Evolutionary conservation across 2,113 vertebrate species (phyloP).

Genomic region (Mus musculus): DNA sequence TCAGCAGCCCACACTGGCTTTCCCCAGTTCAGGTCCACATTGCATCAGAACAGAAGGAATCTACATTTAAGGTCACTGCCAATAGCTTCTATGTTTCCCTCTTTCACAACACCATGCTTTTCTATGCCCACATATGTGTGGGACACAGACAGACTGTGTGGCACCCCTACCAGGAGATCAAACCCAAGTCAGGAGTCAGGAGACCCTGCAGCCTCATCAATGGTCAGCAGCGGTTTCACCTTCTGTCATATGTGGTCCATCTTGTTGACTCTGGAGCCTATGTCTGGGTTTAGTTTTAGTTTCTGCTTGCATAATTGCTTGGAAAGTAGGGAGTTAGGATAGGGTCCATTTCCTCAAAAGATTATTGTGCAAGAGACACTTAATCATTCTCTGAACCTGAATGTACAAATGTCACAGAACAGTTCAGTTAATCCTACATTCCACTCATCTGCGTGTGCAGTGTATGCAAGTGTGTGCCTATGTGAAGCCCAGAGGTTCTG

Average conservation of each 20-base stretch:
- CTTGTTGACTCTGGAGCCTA: background rate
- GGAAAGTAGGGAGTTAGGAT: background rate
- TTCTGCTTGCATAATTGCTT: background rate
- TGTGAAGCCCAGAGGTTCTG: background rate
- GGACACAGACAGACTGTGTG: background rate
- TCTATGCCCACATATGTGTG: background rate
- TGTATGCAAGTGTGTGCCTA: background rate
- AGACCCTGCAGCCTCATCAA: background rate
- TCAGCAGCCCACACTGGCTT: background rate
- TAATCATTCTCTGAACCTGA: background rate
- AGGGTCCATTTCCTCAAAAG: background rate
- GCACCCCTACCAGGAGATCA: background rate
- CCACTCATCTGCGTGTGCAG: background rate
- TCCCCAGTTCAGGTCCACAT: background rate
- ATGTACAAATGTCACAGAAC: background rate
- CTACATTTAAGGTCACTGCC: background rate
- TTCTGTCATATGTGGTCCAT: background rate
- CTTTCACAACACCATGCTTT: background rate
- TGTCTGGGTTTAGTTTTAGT: background rate
- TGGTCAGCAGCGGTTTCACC: background rate
- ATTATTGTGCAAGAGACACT: background rate
- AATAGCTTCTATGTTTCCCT: background rate
- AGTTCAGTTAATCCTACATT: background rate
- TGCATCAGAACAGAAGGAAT: background rate
- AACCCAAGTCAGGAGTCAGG: background rate